phyloP scores from a whole-genome alignment of 2,888 invertebrate genomes.

The Melipona beecheii region DNA sequence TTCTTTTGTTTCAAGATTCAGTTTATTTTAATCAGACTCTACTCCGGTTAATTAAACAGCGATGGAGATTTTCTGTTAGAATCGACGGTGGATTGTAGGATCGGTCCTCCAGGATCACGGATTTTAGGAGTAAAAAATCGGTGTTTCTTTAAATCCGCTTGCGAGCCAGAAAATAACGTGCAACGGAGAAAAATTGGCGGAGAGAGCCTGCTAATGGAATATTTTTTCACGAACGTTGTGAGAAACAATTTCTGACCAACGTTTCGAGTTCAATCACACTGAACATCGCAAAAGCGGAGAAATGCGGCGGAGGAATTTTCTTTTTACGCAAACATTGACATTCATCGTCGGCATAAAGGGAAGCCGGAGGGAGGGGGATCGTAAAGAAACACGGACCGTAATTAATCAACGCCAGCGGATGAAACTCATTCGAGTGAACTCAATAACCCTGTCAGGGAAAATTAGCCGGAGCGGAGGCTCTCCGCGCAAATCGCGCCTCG shows the following conservation, averaged over 20 bases:
- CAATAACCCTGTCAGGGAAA: slow-evolving; percentile 35
- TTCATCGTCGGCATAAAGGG: background rate
- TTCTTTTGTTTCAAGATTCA: no score
- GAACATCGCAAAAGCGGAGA: background rate
- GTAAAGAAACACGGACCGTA: background rate
- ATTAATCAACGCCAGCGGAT: slow-evolving; percentile 34
- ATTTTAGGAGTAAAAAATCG: background rate
- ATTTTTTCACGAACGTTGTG: background rate
- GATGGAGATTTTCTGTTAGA: background rate
- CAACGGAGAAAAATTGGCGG: background rate
- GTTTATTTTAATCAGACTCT: background rate
- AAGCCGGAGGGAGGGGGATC: background rate
- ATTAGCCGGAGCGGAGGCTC: slow-evolving; percentile 11
- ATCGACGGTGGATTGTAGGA: background rate
- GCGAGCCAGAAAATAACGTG: background rate
- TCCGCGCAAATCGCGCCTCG: slow-evolving; percentile 2
- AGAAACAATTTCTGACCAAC: background rate
- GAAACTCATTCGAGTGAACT: slow-evolving; percentile 24
- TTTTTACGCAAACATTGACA: slow-evolving; percentile 4
- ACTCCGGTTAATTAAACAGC: background rate
- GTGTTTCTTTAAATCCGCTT: background rate
- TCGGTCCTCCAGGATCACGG: no score
- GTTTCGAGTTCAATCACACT: background rate
- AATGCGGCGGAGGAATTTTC: background rate
- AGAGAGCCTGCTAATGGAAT: background rate